phyloP scores from a whole-genome alignment of 2,888 invertebrate species.

The Perizoma flavofasciatum region DNA sequence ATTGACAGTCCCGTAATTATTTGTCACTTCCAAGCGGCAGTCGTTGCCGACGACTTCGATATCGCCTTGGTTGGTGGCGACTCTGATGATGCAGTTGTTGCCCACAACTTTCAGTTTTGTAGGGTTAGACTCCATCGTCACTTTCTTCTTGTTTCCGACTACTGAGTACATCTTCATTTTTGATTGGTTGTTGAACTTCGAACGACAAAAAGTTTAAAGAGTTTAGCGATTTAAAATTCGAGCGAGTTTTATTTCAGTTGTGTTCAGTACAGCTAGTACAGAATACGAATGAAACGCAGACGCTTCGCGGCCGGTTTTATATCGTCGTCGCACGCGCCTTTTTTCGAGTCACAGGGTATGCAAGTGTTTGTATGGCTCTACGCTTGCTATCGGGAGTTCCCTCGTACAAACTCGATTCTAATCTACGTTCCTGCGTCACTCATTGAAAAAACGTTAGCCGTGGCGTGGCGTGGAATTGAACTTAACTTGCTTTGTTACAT shows the following conservation, averaged over 20 bases:
- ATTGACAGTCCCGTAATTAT: slow-evolving; percentile 69
- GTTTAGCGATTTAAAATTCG: slow-evolving; percentile 19
- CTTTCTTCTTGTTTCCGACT: slow-evolving; percentile 78
- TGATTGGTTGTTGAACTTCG: slow-evolving; percentile 31
- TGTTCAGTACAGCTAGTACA: slow-evolving; percentile 26
- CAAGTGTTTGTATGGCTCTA: slow-evolving; percentile 20
- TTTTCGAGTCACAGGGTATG: slow-evolving; percentile 17
- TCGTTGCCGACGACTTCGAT: slow-evolving; percentile 79
- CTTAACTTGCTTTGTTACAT: slow-evolving; percentile 23
- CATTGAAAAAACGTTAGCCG: slow-evolving; percentile 44
- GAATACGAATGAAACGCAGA: slow-evolving; percentile 42
- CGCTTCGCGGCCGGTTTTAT: slow-evolving; percentile 38
- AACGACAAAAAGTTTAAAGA: slow-evolving; percentile 19
- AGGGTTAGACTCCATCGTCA: slow-evolving; percentile 73
- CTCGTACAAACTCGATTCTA: slow-evolving; percentile 37
- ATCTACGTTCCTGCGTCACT: slow-evolving; percentile 44
- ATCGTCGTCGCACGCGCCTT: slow-evolving; percentile 46
- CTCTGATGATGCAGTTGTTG: slow-evolving; percentile 70
- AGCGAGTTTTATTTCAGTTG: slow-evolving; percentile 10
- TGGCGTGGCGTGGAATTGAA: slow-evolving; percentile 29
- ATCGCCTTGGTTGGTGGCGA: slow-evolving; percentile 67
- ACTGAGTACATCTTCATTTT: slow-evolving; percentile 78
- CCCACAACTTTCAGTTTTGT: slow-evolving; percentile 72
- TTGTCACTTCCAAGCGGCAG: slow-evolving; percentile 66
- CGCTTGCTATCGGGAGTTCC: slow-evolving; percentile 50